phyloP scores from a whole-genome alignment of 2,888 invertebrate genomes.

The Leuctra nigra region DNA sequence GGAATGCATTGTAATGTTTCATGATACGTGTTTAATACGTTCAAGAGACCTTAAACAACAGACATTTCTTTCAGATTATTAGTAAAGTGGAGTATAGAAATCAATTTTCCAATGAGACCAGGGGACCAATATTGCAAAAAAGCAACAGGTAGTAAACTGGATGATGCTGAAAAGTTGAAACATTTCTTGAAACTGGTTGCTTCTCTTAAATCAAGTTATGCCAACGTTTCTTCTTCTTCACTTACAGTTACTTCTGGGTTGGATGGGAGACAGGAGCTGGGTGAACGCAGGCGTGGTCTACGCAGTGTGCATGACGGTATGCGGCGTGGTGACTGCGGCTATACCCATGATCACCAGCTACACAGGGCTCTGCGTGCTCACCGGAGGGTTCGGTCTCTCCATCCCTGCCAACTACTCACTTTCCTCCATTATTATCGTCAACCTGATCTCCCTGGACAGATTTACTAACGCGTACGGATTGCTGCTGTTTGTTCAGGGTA shows the following conservation, averaged over 20 bases:
- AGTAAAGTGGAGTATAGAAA: no score
- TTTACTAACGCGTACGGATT: constrained; percentile 90
- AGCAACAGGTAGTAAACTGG: no score
- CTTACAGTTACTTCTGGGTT: constrained; percentile 76
- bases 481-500: constrained; percentile 77
- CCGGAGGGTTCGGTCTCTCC: constrained; percentile 81
- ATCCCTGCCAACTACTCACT: constrained; percentile 90
- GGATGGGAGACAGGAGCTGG: constrained; percentile 77
- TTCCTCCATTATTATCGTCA: constrained; percentile 83
- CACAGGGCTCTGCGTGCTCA: constrained; percentile 51
- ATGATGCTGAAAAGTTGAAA: no score
- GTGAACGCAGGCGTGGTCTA: constrained; percentile 73
- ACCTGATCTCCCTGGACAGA: constrained; percentile 80
- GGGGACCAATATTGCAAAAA: no score
- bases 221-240: no score
- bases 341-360: constrained; percentile 59
- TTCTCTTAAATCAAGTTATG: no score
- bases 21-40: no score
- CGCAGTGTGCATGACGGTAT: constrained; percentile 68
- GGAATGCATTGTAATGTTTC: no score
- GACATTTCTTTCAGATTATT: no score
- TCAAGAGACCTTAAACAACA: no score
- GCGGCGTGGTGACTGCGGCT: constrained; percentile 58
- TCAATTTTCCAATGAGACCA: no score
- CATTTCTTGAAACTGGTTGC: no score